Base-by-base conservation (phyloP, 30 jellyfish, hydroid and myxozoan genomes). In the Pelagia noctiluca region DNA sequence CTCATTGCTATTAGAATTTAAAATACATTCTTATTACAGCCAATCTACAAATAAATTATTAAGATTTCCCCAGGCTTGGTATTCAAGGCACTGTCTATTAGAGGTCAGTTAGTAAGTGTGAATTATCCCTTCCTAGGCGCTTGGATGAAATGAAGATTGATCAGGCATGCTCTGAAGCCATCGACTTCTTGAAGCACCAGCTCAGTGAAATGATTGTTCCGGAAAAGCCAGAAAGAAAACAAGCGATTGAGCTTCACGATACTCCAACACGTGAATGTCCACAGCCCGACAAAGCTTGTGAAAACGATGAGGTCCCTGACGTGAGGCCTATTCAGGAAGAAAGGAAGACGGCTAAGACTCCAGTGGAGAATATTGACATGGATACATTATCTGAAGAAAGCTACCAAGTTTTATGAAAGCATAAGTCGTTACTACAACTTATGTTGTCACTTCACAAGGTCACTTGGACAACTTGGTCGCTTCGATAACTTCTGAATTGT, bases 271-370 rank as follows among this genome's bases (percentile, higher is more conserved):
- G 16, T 52, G 68, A 19, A n/a, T n/a, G n/a, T n/a, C n/a, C n/a
- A n/a, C n/a, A n/a, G n/a, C n/a, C n/a, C 21, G 68, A 52, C 21
- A 30, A 30, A 52, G 68, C 68, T 8, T 52, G 68, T 30, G 68
- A 52, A 19, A 52, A 52, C 21, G 68, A 52, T 52, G 68, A 52
- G n/a, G n/a, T n/a, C n/a, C n/a, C n/a, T 4, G 68, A 52, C 2
- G 21, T 19, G 2, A 19, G 28, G 30, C 68, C 12, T 52, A 5
- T 52, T 52, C 68, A 52, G 21, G 68, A 52, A 19, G 68, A 52
- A 52, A 52, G 26, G 4, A 52, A 52, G 26, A 4, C 21, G 26
- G 30, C 68, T 5, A 52, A 52, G 21, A 52, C 21, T 3, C 68
- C 68, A 10, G 12, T 19, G 21, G 68, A 52, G 68, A 5, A 52